phyloP scores from a whole-genome alignment of 2,888 invertebrate genomes.

The Xylota segnis region DNA sequence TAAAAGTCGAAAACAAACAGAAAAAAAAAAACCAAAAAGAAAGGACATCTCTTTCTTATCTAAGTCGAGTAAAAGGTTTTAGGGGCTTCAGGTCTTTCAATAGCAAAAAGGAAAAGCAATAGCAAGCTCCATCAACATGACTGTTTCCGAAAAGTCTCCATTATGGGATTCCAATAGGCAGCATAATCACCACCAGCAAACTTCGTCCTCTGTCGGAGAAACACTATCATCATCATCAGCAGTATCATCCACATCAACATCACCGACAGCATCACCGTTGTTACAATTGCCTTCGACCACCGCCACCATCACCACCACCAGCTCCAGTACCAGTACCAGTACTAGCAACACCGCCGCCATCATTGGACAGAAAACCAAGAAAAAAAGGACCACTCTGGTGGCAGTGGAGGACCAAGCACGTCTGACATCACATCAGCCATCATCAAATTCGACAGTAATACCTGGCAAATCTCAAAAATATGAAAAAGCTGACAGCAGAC shows the following conservation, averaged over 20 bases:
- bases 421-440: slow-evolving; percentile 61
- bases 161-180: slow-evolving; percentile 78
- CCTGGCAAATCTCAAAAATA: slow-evolving; percentile 81
- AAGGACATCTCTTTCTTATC: slow-evolving; percentile 3
- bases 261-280: slow-evolving; percentile 59
- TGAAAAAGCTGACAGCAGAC: slow-evolving; percentile 78
- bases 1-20: too few relatives aligned
- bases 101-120: slow-evolving; percentile 28
- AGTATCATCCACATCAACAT: slow-evolving; percentile 46
- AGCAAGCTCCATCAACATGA: slow-evolving; percentile 77
- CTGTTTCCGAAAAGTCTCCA: slow-evolving; percentile 78
- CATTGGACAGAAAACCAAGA: slow-evolving; percentile 32
- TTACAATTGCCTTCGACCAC: slow-evolving; percentile 57
- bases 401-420: slow-evolving; percentile 21
- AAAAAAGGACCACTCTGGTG: slow-evolving; percentile 38
- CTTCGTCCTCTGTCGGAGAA: slow-evolving; percentile 64
- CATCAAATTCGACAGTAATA: slow-evolving; percentile 71
- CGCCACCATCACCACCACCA: slow-evolving; percentile 28
- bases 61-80: slow-evolving; percentile 22
- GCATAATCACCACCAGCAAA: slow-evolving; percentile 71
- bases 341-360: slow-evolving; percentile 12
- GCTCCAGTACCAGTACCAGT: too few relatives aligned
- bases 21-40: too few relatives aligned
- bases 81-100: not conserved
- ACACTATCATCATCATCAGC: slow-evolving; percentile 66